These are phyloP conservation scores for Peromyscus eremicus DNA, from an alignment of 2,797 vertebrate genomes.

Conservation along the genomic window DNA sequence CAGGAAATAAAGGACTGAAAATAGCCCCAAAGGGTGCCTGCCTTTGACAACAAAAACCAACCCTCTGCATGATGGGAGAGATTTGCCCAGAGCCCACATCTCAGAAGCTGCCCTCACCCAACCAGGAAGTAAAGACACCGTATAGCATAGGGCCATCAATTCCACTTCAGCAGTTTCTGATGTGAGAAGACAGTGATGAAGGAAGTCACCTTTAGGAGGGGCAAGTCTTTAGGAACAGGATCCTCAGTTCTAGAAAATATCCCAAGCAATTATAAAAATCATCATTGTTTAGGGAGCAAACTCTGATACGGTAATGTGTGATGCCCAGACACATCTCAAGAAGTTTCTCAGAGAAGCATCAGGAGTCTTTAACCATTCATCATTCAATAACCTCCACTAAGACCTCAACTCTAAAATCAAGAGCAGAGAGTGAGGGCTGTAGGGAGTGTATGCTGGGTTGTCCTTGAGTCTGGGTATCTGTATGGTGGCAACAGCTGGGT, in stretches of 20 bases:
- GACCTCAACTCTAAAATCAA: slow-evolving; percentile 37
- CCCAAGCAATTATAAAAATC: slow-evolving; percentile 41
- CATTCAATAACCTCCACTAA: slow-evolving; percentile 37
- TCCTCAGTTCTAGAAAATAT: slow-evolving; percentile 38
- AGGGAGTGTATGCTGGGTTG: not conserved
- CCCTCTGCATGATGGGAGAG: not conserved
- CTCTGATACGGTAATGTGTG: not conserved
- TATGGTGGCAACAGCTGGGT: not conserved
- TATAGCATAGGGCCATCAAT: not conserved
- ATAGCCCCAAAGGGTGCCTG: slow-evolving; percentile 20
- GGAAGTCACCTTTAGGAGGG: not conserved
- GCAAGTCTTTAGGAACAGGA: slow-evolving; percentile 46
- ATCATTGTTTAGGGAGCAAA: not conserved
- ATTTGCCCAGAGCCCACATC: not conserved
- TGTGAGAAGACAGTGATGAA: slow-evolving; percentile 49
- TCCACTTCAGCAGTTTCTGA: slow-evolving; percentile 16
- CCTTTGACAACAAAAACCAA: slow-evolving; percentile 34
- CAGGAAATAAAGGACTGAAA: slow-evolving; percentile 24
- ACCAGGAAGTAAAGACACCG: not conserved
- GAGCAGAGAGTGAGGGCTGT: not conserved
- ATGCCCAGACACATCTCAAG: slow-evolving; percentile 16
- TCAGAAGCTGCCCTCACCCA: not conserved
- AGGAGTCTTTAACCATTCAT: not conserved
- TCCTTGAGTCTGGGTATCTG: not conserved
- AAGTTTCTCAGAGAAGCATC: slow-evolving; percentile 37